Base-by-base conservation (phyloP, 1,140 invertebrate genomes). In the Onthophagus taurus region DNA sequence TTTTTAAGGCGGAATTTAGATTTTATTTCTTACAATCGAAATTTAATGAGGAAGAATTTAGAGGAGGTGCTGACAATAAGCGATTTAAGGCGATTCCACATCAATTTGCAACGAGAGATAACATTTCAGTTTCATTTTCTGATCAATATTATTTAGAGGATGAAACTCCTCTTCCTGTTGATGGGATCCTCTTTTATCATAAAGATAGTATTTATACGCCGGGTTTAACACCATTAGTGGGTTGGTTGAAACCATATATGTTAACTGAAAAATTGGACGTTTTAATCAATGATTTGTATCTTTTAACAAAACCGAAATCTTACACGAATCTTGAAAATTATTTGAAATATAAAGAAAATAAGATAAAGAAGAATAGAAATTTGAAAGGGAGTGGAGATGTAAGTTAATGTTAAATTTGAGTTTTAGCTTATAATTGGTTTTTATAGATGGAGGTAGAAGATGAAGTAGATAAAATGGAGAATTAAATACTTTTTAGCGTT, bases 201-300 rank as follows among this genome's bases (percentile, higher is more conserved):
- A 81, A 80, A 53, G 69, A 77, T 49, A 76, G 77, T 0, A 76
- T 80, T 50, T 97, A 97, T 53, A 75, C 72, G 6, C 72, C 76
- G 50, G 87, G 86, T 8, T 61, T 68, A 23, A 89, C 89, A 0
- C 90, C 92, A 0, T 64, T 96, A 9, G 86, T 93, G 1, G 80
- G 82, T 2, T 95, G 90, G 90, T 66, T 94, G 1, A 91, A 85
- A 59, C 72, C 83, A 1, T 92, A 76, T 59, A 93, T 93, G 89
- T 55, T 93, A 7, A 73, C 78, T 2, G 88, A 93, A 69, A 71
- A 89, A 16, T 64, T 94, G 6, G 71, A 74, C 48, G 63, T 74
- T 37, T 55, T 50, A 3, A 61, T 78, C 4, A 61, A 69, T 47
- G n/a, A 44, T n/a, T 48, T 42, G 4, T 74, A 74, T 52, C 46